These are phyloP conservation scores for Nephrotoma appendiculata DNA, from an alignment of 2,888 invertebrate genomes.

Conservation along the genomic window DNA sequence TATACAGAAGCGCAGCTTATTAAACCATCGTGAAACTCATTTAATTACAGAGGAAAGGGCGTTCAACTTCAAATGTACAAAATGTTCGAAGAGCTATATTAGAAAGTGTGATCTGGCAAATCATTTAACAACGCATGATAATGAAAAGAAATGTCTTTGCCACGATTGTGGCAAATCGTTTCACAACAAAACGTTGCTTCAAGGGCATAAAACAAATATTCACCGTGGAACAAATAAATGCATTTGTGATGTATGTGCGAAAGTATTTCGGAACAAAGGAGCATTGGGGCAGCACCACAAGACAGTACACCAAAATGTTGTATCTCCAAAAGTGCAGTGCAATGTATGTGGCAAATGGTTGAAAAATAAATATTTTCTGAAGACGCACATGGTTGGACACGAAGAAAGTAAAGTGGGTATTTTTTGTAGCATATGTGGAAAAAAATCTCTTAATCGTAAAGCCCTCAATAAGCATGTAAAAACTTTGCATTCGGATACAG, in stretches of 20 bases:
- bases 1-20: background rate
- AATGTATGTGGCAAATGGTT: constrained; percentile 6
- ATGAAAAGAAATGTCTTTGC: constrained; percentile 19
- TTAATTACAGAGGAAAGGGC: background rate
- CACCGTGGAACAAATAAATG: background rate
- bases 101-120: background rate
- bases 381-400: constrained; percentile 11
- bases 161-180: constrained; percentile 23
- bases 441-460: constrained; percentile 11
- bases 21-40: background rate
- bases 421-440: constrained; percentile 9
- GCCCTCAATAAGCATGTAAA: constrained; percentile 11
- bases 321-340: constrained; percentile 9
- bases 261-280: constrained; percentile 25
- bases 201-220: constrained; percentile 22
- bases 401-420: constrained; percentile 3
- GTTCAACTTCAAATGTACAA: background rate
- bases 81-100: background rate
- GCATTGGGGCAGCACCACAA: constrained; percentile 24
- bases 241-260: constrained; percentile 25
- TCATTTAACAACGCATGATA: constrained; percentile 10
- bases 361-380: constrained; percentile 19
- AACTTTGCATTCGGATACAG: constrained; percentile 8
- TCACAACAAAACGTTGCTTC: constrained; percentile 13
- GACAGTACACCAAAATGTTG: constrained; percentile 18